Base-by-base conservation (phyloP, 2,113 vertebrate genomes). In the Phyllostomus discolor region DNA sequence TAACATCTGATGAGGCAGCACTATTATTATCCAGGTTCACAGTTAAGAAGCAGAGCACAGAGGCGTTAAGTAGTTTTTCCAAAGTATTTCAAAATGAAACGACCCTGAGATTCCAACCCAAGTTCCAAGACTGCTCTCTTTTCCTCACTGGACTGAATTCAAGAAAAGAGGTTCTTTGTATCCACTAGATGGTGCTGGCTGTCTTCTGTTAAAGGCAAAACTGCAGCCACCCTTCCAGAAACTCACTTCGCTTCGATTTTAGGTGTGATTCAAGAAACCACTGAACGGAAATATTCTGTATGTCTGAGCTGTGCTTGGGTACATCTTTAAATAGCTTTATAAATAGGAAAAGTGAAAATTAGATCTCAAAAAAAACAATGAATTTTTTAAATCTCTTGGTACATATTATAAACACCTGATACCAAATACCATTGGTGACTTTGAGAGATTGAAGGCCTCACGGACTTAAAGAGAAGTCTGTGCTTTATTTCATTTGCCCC, bases 141-240 rank as follows among this genome's bases (percentile, higher is more conserved):
- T 11, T 46, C 57, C n/a, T 83, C 62, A 1, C 12, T 4, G 43
- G 2, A 48, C 43, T 64, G 9, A 78, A 86, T 41, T 94, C 10
- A 28, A 72, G 62, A 86, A 66, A 33, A 84, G 59, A 88, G 4
- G 20, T n/a, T 89, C 70, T 70, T 72, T 94, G 7, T 28, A 6
- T 81, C 97, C 97, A 97, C 97, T 97, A 98, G 97, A 88, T 97
- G 97, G 97, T 73, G 96, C 97, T 97, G 24, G 64, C 38, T 73
- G 64, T 85, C 96, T 87, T 97, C 84, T 76, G 8, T 31, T 95
- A 31, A 76, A 95, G 16, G 52, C 31, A 52, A 81, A 88, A 19
- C n/a, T 7, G 16, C 11, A 43, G 26, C 4, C 1, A 4, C n/a
- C 3, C 33, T 84, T 62, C n/a, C 38, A 70, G 57, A 73, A 62